A percentile compares a stretch with the other conserved stretches of the same genome.
phyloP scores from a whole-genome alignment of 2,888 invertebrate species.

The Archips crataeganus region DNA sequence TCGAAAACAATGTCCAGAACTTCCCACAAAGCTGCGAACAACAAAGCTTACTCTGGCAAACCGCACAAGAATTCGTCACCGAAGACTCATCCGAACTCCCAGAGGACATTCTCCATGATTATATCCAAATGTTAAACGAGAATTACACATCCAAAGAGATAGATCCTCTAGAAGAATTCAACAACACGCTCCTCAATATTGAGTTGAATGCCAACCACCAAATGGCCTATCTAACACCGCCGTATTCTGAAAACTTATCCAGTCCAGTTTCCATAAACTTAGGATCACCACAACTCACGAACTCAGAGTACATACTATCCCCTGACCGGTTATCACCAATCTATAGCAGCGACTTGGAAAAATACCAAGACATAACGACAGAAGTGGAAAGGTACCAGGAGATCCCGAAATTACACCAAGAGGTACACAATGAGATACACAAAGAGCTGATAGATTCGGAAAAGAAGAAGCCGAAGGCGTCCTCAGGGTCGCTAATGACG shows the following conservation, averaged over 20 bases:
- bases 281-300: slow-evolving; percentile 56
- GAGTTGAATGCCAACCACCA: slow-evolving; percentile 25
- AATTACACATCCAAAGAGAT: slow-evolving; percentile 3
- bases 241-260: slow-evolving; percentile 64
- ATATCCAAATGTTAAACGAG: slow-evolving; percentile 46
- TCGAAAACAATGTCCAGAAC: slow-evolving; percentile 56
- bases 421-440: slow-evolving; percentile 28
- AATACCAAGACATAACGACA: slow-evolving; percentile 65
- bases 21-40: slow-evolving; percentile 57
- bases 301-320: slow-evolving; percentile 62
- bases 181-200: slow-evolving; percentile 25
- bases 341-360: slow-evolving; percentile 66
- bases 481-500: slow-evolving; percentile 58
- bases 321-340: slow-evolving; percentile 65
- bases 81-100: slow-evolving; percentile 51
- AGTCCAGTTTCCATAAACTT: slow-evolving; percentile 68
- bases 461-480: slow-evolving; percentile 50
- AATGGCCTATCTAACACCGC: slow-evolving; percentile 60
- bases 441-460: slow-evolving; percentile 47
- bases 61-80: slow-evolving; percentile 60
- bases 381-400: slow-evolving; percentile 52
- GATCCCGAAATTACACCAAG: slow-evolving; percentile 42
- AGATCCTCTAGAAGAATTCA: slow-evolving; percentile 5
- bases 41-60: slow-evolving; percentile 57
- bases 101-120: slow-evolving; percentile 49